Conservation (phyloP, 30 jellyfish, hydroid and myxozoan species). For the Aurelia aurita complex sp. Pacific region DNA sequence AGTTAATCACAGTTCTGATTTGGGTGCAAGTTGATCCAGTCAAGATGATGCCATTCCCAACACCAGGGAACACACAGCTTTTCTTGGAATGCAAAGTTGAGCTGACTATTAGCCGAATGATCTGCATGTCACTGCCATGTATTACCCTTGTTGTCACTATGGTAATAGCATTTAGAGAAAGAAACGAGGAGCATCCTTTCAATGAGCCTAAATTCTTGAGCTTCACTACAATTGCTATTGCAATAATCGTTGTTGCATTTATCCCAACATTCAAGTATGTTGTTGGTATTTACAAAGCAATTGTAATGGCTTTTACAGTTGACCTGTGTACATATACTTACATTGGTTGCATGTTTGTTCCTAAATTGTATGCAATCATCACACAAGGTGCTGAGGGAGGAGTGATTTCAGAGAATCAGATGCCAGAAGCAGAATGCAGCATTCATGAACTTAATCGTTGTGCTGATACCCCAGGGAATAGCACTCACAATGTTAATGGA, state of each 20-base stretch:
- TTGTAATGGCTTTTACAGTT: constrained; percentile 83
- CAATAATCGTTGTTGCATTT: constrained; percentile 77
- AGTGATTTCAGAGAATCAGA: background rate
- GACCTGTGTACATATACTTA: constrained; percentile 76
- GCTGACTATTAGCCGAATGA: constrained; percentile 41
- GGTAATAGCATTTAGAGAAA: constrained; percentile 66
- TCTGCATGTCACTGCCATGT: constrained; percentile 67
- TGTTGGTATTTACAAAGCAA: constrained; percentile 68
- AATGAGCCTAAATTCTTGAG: constrained; percentile 64
- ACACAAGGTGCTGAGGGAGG: constrained; percentile 42
- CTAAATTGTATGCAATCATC: constrained; percentile 51
- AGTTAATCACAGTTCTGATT: constrained; percentile 21
- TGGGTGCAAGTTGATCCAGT: constrained; percentile 72
- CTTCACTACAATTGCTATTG: constrained; percentile 69
- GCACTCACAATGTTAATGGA: background rate
- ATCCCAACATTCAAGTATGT: constrained; percentile 73
- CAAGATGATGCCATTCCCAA: constrained; percentile 16
- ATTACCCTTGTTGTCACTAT: constrained; percentile 54
- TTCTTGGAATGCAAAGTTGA: constrained; percentile 61
- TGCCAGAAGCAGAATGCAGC: constrained; percentile 29
- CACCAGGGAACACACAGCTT: constrained; percentile 31
- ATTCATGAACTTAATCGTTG: constrained; percentile 27
- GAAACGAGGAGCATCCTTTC: constrained; percentile 56
- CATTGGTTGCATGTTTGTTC: constrained; percentile 71
- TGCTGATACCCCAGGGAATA: background rate